Percentiles rank a stretch among this genome's conserved stretches.
phyloP scores from a whole-genome alignment of 2,888 invertebrate species.

The Drosophila neonasuta region DNA sequence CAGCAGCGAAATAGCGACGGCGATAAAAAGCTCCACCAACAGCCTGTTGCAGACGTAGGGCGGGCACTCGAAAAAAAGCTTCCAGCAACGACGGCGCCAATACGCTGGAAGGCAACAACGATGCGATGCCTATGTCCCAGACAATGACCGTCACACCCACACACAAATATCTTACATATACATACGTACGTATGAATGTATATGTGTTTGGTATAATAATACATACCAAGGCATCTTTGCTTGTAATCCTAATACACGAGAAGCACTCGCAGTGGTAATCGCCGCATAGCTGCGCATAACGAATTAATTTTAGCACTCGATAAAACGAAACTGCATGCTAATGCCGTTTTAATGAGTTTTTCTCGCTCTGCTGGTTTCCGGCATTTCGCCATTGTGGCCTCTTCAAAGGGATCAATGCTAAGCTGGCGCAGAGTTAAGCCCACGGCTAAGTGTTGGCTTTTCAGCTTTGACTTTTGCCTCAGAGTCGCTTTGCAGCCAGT shows the following conservation, averaged over 20 bases:
- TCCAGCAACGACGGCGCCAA: conserved; percentile 52
- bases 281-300: conserved; percentile 46
- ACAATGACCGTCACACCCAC: conserved; percentile 54
- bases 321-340: conserved; percentile 65
- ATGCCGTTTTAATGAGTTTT: conserved; percentile 69
- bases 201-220: not conserved
- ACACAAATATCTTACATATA: not conserved
- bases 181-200: not conserved
- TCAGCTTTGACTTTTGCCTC: conserved; percentile 30
- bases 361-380: conserved; percentile 34
- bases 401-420: conserved; percentile 38
- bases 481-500: conserved; percentile 5
- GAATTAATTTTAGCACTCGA: conserved; percentile 61
- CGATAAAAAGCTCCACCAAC: conserved; percentile 48
- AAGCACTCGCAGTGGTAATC: conserved; percentile 31
- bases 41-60: conserved; percentile 65
- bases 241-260: conserved; percentile 23
- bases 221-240: conserved; percentile 16
- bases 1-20: not conserved
- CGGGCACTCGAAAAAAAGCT: conserved; percentile 36
- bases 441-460: conserved; percentile 44
- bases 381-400: conserved; percentile 30
- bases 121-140: conserved; percentile 46
- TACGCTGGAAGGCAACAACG: conserved; percentile 55
- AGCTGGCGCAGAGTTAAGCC: conserved; percentile 24